Evolutionary conservation across 2,888 invertebrate species (phyloP).

Genomic region (Eutolmus rufibarbis): DNA sequence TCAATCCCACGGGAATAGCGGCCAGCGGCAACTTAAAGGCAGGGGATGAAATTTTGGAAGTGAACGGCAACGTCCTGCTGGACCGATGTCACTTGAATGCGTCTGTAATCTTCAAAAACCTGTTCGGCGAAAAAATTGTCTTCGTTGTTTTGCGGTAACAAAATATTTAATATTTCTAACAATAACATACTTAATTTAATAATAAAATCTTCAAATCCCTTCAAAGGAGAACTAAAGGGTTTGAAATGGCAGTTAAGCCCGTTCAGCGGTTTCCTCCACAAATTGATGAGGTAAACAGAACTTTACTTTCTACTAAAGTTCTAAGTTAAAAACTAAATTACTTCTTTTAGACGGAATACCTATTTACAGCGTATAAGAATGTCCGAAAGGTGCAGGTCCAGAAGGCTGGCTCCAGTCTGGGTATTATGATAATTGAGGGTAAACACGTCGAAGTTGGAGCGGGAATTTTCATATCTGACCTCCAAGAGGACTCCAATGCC

Average conservation of each 20-base stretch:
- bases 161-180: constrained; percentile 69
- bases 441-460: constrained; percentile 90
- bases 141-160: constrained; percentile 83
- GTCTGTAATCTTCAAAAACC: constrained; percentile 92
- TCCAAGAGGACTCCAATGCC: constrained; percentile 88
- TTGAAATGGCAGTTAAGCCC: constrained; percentile 80
- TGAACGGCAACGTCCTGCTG: constrained; percentile 91
- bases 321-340: background rate
- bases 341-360: constrained; percentile 44
- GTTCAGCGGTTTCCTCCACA: constrained; percentile 84
- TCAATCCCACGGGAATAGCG: constrained; percentile 87
- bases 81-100: constrained; percentile 97
- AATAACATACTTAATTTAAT: constrained; percentile 66
- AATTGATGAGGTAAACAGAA: constrained; percentile 76
- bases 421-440: constrained; percentile 95
- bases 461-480: constrained; percentile 92
- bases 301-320: background rate
- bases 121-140: constrained; percentile 83
- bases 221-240: background rate
- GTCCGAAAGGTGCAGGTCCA: constrained; percentile 82
- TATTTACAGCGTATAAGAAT: constrained; percentile 71
- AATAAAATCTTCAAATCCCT: background rate
- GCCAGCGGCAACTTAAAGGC: constrained; percentile 78
- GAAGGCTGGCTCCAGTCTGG: constrained; percentile 80
- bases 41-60: constrained; percentile 96